Percentiles rank a stretch among this genome's conserved stretches.
Evolutionary conservation across 2,113 vertebrate genomes (phyloP).

Genomic region (Hippocampus zosterae): DNA sequence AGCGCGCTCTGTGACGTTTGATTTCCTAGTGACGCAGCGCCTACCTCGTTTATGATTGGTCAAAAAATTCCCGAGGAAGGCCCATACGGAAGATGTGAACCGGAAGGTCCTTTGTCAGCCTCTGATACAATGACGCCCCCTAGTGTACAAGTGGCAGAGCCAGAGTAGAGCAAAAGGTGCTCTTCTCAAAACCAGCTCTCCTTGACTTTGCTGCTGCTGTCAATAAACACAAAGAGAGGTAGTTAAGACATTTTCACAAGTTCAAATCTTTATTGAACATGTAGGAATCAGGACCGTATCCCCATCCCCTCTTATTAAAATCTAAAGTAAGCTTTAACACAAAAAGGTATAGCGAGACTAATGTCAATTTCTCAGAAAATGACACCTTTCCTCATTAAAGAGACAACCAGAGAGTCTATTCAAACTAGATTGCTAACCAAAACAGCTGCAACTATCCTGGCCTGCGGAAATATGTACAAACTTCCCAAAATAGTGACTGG

Average conservation of each 20-base stretch:
- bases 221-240: not conserved
- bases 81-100: not conserved
- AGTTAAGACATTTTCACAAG: not conserved
- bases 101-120: conserved; percentile 5
- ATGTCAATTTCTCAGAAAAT: not conserved
- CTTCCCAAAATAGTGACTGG: too few relatives aligned
- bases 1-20: conserved; percentile 58
- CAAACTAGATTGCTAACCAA: not conserved
- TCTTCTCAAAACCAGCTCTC: not conserved
- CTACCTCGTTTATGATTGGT: conserved; percentile 47
- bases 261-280: not conserved
- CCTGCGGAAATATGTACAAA: not conserved
- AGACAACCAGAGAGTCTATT: not conserved
- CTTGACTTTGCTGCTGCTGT: not conserved
- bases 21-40: conserved; percentile 44
- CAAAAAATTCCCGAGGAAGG: not conserved
- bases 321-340: not conserved
- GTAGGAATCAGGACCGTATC: not conserved
- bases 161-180: not conserved
- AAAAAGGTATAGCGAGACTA: not conserved
- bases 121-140: not conserved
- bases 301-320: not conserved
- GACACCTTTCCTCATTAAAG: not conserved
- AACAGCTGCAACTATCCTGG: not conserved
- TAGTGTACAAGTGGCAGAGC: not conserved